Percentiles rank a stretch among this genome's conserved stretches.
These are phyloP conservation scores for Drosophila insularis DNA, from an alignment of 1,140 invertebrate species.

Conservation along the genomic window DNA sequence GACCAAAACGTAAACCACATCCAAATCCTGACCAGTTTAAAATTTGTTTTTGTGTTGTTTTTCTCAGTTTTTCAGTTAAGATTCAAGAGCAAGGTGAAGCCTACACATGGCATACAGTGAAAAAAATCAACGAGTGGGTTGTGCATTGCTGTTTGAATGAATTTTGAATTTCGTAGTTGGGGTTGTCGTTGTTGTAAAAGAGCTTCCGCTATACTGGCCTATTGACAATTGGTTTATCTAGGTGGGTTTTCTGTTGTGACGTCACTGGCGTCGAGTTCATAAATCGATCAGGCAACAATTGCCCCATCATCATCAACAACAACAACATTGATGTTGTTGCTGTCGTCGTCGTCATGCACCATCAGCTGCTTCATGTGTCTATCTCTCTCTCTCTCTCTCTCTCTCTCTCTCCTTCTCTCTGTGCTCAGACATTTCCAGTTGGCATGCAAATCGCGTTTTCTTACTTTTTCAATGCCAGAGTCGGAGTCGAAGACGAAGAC, in stretches of 20 bases:
- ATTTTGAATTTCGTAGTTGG: background rate
- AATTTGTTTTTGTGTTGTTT: too few species aligned
- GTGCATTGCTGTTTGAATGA: background rate
- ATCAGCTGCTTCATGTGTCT: conserved; percentile 34
- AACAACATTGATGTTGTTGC: conserved; percentile 3
- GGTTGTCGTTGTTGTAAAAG: conserved; percentile 40
- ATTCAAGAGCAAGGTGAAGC: conserved; percentile 77
- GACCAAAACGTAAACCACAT: conserved; percentile 15
- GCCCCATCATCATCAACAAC: conserved; percentile 42
- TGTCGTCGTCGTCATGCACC: conserved; percentile 61
- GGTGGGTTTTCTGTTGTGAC: conserved; percentile 59
- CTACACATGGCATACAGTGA: conserved; percentile 27
- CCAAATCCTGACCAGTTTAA: conserved; percentile 25
- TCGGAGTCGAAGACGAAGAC: too few species aligned
- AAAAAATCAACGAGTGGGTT: conserved; percentile 4
- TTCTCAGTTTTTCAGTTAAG: conserved; percentile 18
- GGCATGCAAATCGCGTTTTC: conserved; percentile 73
- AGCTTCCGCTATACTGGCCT: conserved; percentile 61
- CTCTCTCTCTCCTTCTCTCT: background rate
- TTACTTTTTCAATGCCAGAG: conserved; percentile 56
- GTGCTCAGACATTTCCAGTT: conserved; percentile 24
- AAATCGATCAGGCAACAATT: conserved; percentile 72
- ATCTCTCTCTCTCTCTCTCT: background rate
- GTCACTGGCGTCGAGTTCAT: conserved; percentile 72
- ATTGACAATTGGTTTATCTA: conserved; percentile 18